These are phyloP conservation scores for Syngnathoides biaculeatus DNA, from an alignment of 2,113 vertebrate genomes.

Conservation along the genomic window DNA sequence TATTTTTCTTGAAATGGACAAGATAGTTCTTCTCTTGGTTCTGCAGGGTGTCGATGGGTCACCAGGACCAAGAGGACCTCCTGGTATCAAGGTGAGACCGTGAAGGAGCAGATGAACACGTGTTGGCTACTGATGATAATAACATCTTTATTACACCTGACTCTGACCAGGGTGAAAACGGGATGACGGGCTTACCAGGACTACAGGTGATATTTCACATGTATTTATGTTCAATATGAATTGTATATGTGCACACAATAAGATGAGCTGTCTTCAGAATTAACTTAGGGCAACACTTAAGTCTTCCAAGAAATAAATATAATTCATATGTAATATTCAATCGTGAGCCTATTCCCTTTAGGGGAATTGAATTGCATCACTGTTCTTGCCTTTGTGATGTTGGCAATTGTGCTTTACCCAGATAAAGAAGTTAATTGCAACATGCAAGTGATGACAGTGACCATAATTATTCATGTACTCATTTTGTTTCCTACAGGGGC, in stretches of 20 bases:
- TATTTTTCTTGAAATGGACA: background rate
- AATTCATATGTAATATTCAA: background rate
- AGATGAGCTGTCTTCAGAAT: background rate
- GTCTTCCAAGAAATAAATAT: background rate
- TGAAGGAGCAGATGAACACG: background rate
- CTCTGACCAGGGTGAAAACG: conserved; percentile 66
- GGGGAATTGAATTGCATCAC: too few relatives aligned
- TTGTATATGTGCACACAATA: background rate
- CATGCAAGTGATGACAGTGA: background rate
- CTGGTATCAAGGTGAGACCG: conserved; percentile 59
- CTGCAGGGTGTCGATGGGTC: conserved; percentile 65
- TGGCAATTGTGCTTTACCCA: too few relatives aligned
- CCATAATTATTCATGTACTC: background rate
- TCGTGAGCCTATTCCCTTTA: too few relatives aligned
- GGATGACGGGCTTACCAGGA: conserved; percentile 59
- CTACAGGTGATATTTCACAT: conserved; percentile 55
- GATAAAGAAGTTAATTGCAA: background rate
- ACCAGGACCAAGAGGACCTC: conserved; percentile 57
- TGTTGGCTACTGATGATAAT: background rate
- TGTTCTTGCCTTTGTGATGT: too few relatives aligned
- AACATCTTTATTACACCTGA: background rate
- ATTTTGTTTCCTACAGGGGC: conserved; percentile 43
- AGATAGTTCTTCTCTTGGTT: background rate
- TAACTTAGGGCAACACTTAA: background rate
- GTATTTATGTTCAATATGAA: background rate